Percentiles rank a stretch among this genome's conserved stretches.
Evolutionary conservation across 2,113 vertebrate genomes (phyloP).

Genomic region (pig (Sus scrofa)): T2T-Sscrofa CM000812.6:263603501-263604000

Average conservation of each 20-base stretch:
- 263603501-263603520: not conserved
- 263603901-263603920: not conserved
- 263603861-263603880: not conserved
- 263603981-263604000: not conserved
- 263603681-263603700: slow-evolving; percentile 24
- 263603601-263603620: not conserved
- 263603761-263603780: not conserved
- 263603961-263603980: not conserved
- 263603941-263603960: not conserved
- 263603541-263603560: not conserved
- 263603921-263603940: not conserved
- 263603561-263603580: not conserved
- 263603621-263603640: not conserved
- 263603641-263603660: slow-evolving; percentile 25
- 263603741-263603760: not conserved
- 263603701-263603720: not conserved
- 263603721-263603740: not conserved
- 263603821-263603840: not conserved
- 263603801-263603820: not conserved
- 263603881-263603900: not conserved
- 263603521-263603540: not conserved
- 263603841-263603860: not conserved
- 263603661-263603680: not conserved
- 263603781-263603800: not conserved
- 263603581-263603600: not conserved